Evolutionary conservation across 1,140 invertebrate genomes (phyloP).

Genomic region (Chelonus insularis): DNA sequence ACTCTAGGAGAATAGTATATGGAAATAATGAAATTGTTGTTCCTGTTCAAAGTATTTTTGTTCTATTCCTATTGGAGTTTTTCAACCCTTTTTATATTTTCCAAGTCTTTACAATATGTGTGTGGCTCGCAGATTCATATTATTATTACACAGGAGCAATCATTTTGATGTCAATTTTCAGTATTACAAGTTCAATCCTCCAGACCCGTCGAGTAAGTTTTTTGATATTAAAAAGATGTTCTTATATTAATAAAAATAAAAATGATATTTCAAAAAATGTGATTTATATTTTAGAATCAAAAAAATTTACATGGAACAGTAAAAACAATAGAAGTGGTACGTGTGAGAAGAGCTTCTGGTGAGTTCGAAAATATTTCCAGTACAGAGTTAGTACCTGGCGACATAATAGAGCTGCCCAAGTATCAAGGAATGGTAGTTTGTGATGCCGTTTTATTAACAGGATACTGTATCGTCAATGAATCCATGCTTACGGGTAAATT

Average conservation of each 20-base stretch:
- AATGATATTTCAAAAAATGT: too few relatives aligned
- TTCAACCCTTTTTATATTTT: constrained; percentile 97
- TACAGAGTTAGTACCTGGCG: constrained; percentile 83
- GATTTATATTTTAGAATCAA: constrained; percentile 67
- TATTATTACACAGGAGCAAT: constrained; percentile 87
- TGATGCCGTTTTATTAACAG: constrained; percentile 86
- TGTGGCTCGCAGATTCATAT: constrained; percentile 82
- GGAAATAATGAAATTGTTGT: constrained; percentile 81
- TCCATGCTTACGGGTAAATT: constrained; percentile 95
- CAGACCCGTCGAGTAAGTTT: constrained; percentile 82
- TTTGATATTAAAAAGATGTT: too few relatives aligned
- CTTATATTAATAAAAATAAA: too few relatives aligned
- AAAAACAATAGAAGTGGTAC: constrained; percentile 66
- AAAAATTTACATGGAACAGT: constrained; percentile 71
- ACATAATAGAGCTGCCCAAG: constrained; percentile 86
- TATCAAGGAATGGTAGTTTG: constrained; percentile 85
- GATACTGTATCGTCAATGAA: constrained; percentile 93
- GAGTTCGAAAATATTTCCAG: constrained; percentile 61
- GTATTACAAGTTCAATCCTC: constrained; percentile 78
- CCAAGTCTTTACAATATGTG: constrained; percentile 81
- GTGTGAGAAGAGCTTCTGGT: constrained; percentile 59
- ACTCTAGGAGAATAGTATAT: constrained; percentile 71
- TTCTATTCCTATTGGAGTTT: constrained; percentile 76
- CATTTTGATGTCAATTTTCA: constrained; percentile 82
- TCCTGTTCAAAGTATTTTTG: constrained; percentile 71